A percentile compares a stretch with the other conserved stretches of the same genome.
Evolutionary conservation across 2,797 vertebrate species (phyloP).

Genomic region (Characodon lateralis): DNA sequence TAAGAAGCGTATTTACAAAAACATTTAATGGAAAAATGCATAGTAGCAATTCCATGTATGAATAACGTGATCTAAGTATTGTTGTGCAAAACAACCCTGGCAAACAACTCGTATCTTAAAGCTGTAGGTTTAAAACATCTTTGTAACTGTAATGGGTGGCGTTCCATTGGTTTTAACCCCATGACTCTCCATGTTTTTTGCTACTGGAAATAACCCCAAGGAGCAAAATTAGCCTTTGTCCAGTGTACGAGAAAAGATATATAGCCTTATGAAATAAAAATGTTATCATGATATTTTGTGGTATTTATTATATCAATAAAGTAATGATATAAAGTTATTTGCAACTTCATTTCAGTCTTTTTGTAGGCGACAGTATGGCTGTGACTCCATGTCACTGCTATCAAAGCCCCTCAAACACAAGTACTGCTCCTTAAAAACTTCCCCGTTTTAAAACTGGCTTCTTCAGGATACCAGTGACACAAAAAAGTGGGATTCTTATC

Average conservation of each 20-base stretch:
- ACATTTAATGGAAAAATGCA: background rate
- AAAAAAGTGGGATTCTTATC: no score
- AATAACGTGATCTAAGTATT: background rate
- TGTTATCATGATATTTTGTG: no score
- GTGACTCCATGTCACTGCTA: no score
- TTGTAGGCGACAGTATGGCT: no score
- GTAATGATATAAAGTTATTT: no score
- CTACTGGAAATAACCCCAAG: background rate
- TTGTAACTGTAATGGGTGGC: background rate
- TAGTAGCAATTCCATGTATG: background rate
- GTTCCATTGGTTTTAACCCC: background rate
- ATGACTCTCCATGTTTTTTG: background rate
- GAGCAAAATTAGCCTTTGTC: background rate
- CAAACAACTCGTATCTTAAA: no score
- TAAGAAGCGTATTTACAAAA: background rate
- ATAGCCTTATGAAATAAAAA: background rate
- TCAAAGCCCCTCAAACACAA: no score
- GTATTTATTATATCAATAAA: no score
- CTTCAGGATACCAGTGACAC: no score
- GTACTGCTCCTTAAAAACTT: no score
- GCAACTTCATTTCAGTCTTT: no score
- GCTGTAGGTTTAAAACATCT: conserved; percentile 2
- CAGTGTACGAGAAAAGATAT: background rate
- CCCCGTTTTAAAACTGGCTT: no score
- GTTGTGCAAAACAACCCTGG: background rate